Conservation (phyloP, 2,888 invertebrate species). For the Lapara coniferarum region DNA sequence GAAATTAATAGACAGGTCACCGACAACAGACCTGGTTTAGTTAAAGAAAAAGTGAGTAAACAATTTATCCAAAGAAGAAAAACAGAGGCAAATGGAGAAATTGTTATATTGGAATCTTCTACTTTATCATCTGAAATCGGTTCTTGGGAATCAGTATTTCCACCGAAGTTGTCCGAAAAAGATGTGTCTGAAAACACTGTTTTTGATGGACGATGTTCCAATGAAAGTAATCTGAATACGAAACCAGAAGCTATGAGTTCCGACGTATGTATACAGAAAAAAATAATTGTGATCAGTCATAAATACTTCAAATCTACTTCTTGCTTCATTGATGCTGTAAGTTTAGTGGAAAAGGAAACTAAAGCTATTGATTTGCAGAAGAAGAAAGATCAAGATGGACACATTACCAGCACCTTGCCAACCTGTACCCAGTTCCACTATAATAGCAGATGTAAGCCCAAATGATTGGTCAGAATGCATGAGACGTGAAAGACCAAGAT, state of each 20-base stretch:
- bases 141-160: conserved; percentile 86
- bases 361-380: conserved; percentile 45
- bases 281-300: conserved; percentile 53
- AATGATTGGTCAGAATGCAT: conserved; percentile 67
- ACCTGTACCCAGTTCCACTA: conserved; percentile 59
- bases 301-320: conserved; percentile 64
- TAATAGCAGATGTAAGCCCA: conserved; percentile 61
- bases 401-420: conserved; percentile 53
- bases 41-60: conserved; percentile 49
- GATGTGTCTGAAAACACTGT: conserved; percentile 70
- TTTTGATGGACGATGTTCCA: conserved; percentile 61
- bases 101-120: conserved; percentile 85
- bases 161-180: conserved; percentile 67
- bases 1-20: conserved; percentile 45
- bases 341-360: conserved; percentile 88
- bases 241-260: conserved; percentile 9
- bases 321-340: conserved; percentile 91
- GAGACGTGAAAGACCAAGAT: conserved; percentile 60
- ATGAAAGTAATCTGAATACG: conserved; percentile 29
- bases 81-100: conserved; percentile 85
- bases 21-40: conserved; percentile 33
- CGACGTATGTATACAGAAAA: background rate
- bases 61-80: conserved; percentile 82
- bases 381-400: conserved; percentile 35
- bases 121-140: conserved; percentile 86